Base-by-base conservation (phyloP, 2,888 invertebrate genomes). In the Cephus pygmeus region DNA sequence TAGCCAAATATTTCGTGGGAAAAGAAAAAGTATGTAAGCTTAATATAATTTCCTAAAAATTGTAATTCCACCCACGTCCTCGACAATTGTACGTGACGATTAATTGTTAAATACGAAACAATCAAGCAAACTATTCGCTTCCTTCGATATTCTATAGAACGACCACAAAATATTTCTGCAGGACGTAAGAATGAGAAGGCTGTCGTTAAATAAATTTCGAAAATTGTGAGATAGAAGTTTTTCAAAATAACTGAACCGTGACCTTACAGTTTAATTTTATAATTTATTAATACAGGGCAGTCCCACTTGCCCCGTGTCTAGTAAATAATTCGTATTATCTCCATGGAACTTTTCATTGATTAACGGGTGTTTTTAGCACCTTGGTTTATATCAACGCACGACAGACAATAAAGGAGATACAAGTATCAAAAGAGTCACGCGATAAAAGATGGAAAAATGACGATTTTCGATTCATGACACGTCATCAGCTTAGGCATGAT, bases 331-430 rank as follows among this genome's bases (percentile, higher is more conserved):
- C 2, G 23, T 56, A 9, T 56, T 56, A 31, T n/a, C 71, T 71
- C 71, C 9, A 71, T 71, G 71, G 34, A 71, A 34, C 15, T 71
- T 15, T 71, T 31, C 71, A 33, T 31, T 69, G 33, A 69, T 33
- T 69, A 34, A 71, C 33, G 31, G 71, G 71, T 71, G 71, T 34
- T 71, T 34, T 23, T n/a, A 23, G 15, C 71, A 71, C 77, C 79
- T 79, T 81, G 76, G 79, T 81, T 83, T 81, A 79, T 81, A 81
- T 84, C 83, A 86, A 87, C 84, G 83, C 85, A 86, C 82, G 82
- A 85, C 83, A 87, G 88, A 88, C 88, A 88, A 88, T 88, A 88
- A 88, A 85, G 76, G 77, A 75, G 75, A 78, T 84, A 84, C 85
- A 85, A 87, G 85, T 87, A 88, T 88, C 86, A 88, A 88, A 88